These are phyloP conservation scores for Sciurus vulgaris DNA, from an alignment of 2,797 vertebrate species.

Conservation along the genomic window DNA sequence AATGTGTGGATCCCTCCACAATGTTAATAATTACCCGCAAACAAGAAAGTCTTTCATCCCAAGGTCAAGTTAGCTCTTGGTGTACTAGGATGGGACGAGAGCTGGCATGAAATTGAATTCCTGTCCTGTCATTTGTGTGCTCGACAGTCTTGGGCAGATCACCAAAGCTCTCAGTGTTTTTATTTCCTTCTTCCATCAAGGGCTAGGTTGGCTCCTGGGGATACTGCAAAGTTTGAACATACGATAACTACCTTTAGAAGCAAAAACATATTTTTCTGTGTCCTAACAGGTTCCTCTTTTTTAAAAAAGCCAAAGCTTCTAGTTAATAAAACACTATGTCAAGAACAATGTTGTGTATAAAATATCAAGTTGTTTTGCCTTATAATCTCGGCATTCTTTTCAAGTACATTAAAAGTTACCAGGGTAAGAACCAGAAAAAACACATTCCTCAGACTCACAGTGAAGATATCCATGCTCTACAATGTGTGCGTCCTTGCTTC, in stretches of 20 bases:
- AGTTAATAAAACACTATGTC: neutral
- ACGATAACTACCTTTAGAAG: neutral
- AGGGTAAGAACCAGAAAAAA: neutral
- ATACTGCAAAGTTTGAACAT: neutral
- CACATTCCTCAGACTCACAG: neutral
- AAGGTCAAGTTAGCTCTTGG: neutral
- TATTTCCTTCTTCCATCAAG: neutral
- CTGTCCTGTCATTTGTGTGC: neutral
- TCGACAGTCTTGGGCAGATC: neutral
- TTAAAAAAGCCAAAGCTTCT: neutral
- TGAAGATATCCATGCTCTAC: neutral
- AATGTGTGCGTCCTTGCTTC: neutral
- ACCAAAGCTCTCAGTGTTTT: neutral
- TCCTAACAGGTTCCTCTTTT: neutral
- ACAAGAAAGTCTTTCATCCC: neutral
- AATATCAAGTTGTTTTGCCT: conserved; percentile 17
- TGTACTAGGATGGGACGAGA: neutral
- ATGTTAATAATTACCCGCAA: neutral
- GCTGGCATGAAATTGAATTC: neutral
- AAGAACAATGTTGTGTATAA: neutral
- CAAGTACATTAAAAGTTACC: neutral
- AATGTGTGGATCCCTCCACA: neutral
- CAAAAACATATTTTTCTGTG: neutral
- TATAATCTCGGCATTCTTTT: conserved; percentile 7
- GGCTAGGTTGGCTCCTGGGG: neutral